phyloP scores from a whole-genome alignment of 2,888 invertebrate species.

The Cosmia pyralina region DNA sequence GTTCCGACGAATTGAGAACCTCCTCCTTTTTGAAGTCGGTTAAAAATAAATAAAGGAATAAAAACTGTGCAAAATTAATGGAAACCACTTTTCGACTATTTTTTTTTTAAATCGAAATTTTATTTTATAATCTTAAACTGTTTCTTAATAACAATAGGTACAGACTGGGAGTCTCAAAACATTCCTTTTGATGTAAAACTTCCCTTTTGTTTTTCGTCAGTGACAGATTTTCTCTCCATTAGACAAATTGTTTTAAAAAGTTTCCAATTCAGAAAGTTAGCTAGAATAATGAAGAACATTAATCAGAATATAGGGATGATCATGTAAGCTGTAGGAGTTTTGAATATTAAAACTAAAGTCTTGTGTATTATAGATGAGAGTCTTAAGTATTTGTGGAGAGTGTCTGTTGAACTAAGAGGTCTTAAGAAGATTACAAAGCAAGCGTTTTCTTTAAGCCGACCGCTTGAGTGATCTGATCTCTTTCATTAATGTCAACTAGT shows the following conservation, averaged over 20 bases:
- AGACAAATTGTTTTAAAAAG: constrained; percentile 81
- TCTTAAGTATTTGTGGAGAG: constrained; percentile 17
- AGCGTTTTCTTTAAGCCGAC: constrained; percentile 4
- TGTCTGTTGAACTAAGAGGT: constrained; percentile 14
- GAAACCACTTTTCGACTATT: neutral
- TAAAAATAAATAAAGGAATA: too few species aligned
- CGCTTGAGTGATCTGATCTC: neutral
- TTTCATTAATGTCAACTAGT: neutral
- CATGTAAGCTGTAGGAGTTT: constrained; percentile 46
- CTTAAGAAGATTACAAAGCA: constrained; percentile 2
- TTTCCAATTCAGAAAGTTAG: constrained; percentile 73
- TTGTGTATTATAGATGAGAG: constrained; percentile 28
- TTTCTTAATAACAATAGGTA: constrained; percentile 22
- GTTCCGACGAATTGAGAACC: too few species aligned
- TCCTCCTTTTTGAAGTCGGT: too few species aligned
- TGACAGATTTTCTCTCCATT: constrained; percentile 81
- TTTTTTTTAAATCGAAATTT: too few species aligned
- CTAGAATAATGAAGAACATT: constrained; percentile 72
- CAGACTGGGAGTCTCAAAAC: constrained; percentile 54
- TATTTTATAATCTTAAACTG: neutral
- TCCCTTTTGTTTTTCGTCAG: constrained; percentile 74
- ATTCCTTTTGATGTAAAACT: constrained; percentile 78
- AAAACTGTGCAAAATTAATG: neutral
- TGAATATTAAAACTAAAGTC: constrained; percentile 46
- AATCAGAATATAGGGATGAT: constrained; percentile 67